A percentile compares a stretch with the other conserved stretches of the same genome.
These are phyloP conservation scores for Machimus atricapillus DNA, from an alignment of 2,888 invertebrate species.

Conservation along the genomic window DNA sequence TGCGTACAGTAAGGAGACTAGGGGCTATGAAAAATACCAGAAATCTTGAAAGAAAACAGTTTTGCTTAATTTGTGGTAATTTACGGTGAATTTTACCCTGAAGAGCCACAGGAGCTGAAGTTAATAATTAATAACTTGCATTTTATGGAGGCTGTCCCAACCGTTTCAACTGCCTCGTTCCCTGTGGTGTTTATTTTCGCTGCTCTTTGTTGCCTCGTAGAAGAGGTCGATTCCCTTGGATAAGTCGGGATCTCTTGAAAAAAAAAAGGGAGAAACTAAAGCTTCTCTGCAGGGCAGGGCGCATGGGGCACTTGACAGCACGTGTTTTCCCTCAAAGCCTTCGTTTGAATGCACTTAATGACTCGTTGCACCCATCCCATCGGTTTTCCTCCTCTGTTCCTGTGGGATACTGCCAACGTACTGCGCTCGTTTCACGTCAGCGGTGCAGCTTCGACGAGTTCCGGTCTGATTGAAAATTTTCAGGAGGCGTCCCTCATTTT, in stretches of 20 bases:
- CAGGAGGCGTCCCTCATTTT: neutral
- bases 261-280: neutral
- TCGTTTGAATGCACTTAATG: neutral
- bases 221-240: neutral
- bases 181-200: neutral
- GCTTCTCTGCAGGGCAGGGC: neutral
- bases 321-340: slow-evolving; percentile 3
- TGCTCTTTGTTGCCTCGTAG: neutral
- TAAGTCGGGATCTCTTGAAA: neutral
- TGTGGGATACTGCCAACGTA: neutral
- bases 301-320: neutral
- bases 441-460: neutral
- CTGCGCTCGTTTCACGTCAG: neutral
- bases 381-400: neutral
- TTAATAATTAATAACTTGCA: neutral
- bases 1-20: neutral
- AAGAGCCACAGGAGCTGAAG: neutral
- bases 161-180: neutral
- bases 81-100: neutral
- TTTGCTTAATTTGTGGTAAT: neutral
- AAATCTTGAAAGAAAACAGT: neutral
- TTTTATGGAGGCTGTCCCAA: neutral
- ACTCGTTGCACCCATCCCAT: neutral
- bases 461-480: neutral
- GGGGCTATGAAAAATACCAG: neutral